Conservation (phyloP, 2,888 invertebrate species). For the Anoncus sp. region DNA sequence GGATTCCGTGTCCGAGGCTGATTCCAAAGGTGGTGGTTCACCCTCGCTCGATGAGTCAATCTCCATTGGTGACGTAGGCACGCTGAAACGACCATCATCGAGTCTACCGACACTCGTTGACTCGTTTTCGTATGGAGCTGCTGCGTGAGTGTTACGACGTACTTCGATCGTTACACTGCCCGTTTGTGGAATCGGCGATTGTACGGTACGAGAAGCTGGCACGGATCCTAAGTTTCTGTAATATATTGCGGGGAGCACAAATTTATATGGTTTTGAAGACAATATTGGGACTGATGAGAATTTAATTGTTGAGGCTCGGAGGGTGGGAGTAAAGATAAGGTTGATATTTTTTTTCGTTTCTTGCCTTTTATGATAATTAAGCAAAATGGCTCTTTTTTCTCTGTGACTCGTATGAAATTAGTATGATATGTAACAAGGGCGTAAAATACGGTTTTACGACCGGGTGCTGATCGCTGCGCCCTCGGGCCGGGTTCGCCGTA, state of each 20-base stretch:
- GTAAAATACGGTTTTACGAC: no score
- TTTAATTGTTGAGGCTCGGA: no score
- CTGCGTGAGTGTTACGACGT: slow-evolving; percentile 69
- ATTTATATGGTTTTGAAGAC: no score
- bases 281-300: no score
- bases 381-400: no score
- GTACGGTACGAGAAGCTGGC: slow-evolving; percentile 36
- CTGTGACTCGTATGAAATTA: no score
- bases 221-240: slow-evolving; percentile 17
- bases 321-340: no score
- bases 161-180: slow-evolving; percentile 71
- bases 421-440: no score
- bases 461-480: no score
- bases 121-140: slow-evolving; percentile 60
- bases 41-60: slow-evolving; percentile 25
- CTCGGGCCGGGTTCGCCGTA: no score
- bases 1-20: slow-evolving; percentile 1
- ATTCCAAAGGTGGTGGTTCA: neutral
- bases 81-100: slow-evolving; percentile 25
- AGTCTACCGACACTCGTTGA: neutral
- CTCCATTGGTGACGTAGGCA: slow-evolving; percentile 6
- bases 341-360: no score
- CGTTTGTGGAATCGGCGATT: slow-evolving; percentile 56
- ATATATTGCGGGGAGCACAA: slow-evolving; percentile 3
- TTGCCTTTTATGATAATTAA: no score